Conservation (phyloP, 2,113 vertebrate genomes). For the Dunckerocampus dactyliophorus region DNA sequence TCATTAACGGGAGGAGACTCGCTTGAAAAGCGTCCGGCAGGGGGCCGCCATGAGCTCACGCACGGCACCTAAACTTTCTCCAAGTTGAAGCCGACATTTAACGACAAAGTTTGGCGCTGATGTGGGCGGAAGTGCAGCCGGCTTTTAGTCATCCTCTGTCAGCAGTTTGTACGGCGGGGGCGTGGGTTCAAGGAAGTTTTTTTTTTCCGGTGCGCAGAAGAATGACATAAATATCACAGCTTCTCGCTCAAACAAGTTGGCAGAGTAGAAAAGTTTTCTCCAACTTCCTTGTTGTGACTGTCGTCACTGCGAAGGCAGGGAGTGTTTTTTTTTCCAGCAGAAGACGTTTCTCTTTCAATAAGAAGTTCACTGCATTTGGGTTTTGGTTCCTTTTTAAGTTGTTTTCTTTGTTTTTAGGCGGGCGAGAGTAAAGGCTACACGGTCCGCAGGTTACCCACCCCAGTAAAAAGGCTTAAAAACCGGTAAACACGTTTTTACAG, state of each 20-base stretch:
- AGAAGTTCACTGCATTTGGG: too few relatives aligned
- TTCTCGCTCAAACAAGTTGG: constrained; percentile 12
- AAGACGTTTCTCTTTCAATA: too few relatives aligned
- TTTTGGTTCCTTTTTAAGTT: too few relatives aligned
- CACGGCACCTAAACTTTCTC: not conserved
- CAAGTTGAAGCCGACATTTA: constrained; percentile 3
- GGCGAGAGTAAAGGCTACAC: too few relatives aligned
- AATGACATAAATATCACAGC: constrained; percentile 49
- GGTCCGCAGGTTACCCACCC: too few relatives aligned
- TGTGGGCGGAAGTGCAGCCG: constrained; percentile 32
- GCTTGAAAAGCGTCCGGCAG: not conserved
- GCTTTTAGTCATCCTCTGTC: constrained; percentile 53
- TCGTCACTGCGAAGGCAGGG: not conserved
- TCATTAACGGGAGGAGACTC: constrained; percentile 43
- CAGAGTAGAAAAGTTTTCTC: constrained; percentile 12
- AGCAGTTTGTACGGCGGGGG: constrained; percentile 45
- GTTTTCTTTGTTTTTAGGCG: too few relatives aligned
- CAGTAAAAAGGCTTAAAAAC: too few relatives aligned
- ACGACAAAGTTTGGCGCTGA: constrained; percentile 38
- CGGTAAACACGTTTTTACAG: too few relatives aligned
- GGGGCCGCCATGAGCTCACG: not conserved
- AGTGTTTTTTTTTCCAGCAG: not conserved
- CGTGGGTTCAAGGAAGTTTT: constrained; percentile 51
- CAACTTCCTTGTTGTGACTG: not conserved
- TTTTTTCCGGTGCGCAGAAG: constrained; percentile 30